Evolutionary conservation across 2,888 invertebrate species (phyloP).

Genomic region (Aleiodes testaceus): DNA sequence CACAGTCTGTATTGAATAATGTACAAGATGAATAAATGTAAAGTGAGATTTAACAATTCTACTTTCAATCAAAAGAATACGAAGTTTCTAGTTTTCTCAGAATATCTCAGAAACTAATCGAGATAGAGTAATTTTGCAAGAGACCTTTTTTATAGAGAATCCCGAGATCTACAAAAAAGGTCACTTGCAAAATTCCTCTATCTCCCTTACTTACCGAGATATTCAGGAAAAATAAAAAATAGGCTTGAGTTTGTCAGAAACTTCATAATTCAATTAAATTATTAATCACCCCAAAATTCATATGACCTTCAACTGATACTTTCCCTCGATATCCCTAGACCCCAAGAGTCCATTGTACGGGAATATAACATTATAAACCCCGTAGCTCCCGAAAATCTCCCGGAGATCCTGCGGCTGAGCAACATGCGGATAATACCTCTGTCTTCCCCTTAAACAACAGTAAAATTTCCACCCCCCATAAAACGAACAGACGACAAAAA

Average conservation of each 20-base stretch:
- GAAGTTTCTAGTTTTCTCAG: constrained; percentile 11
- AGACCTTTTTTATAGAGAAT: no score
- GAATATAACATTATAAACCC: constrained; percentile 61
- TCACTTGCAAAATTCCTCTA: no score
- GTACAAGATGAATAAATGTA: constrained; percentile 8
- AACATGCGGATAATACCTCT: constrained; percentile 58
- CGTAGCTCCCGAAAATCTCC: constrained; percentile 64
- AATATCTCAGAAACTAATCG: constrained; percentile 9
- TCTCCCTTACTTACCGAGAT: no score
- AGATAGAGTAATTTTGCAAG: not conserved
- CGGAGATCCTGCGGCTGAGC: constrained; percentile 52
- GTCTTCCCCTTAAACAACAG: constrained; percentile 58
- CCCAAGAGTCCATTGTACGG: constrained; percentile 63
- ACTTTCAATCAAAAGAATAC: no score
- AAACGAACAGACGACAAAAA: constrained; percentile 56
- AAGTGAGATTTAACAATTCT: not conserved
- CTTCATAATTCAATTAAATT: not conserved
- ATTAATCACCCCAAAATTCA: constrained; percentile 37
- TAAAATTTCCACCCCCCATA: constrained; percentile 64
- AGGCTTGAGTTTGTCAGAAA: no score
- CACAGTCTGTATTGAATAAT: not conserved
- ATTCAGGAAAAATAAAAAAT: no score
- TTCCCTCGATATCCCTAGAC: constrained; percentile 51
- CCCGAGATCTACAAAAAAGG: no score
- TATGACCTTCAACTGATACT: constrained; percentile 56